These are phyloP conservation scores for Onthophagus taurus DNA, from an alignment of 1,140 invertebrate species.

Conservation along the genomic window DNA sequence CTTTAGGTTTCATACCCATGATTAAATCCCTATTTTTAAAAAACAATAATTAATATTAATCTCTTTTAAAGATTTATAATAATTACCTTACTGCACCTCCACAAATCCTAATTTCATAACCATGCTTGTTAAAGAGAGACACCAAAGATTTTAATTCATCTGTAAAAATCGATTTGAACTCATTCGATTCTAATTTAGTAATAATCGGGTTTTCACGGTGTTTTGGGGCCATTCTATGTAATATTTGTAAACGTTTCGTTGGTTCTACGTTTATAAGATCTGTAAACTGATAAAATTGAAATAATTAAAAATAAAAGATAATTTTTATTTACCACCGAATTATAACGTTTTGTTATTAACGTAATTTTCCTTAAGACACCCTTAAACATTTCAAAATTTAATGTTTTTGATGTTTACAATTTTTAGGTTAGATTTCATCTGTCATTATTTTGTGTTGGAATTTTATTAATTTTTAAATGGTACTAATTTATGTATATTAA, in stretches of 20 bases:
- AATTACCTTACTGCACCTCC: constrained; percentile 79
- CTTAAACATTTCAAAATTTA: background rate
- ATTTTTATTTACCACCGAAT: background rate
- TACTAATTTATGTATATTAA: too few species aligned
- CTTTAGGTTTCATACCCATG: constrained; percentile 73
- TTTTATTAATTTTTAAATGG: too few species aligned
- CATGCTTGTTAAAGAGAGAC: constrained; percentile 68
- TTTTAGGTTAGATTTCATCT: background rate
- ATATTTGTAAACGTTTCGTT: constrained; percentile 12
- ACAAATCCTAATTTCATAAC: constrained; percentile 83
- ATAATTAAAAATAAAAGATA: background rate
- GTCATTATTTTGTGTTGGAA: too few species aligned
- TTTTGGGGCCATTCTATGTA: constrained; percentile 36
- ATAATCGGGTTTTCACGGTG: constrained; percentile 56
- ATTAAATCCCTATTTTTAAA: constrained; percentile 71
- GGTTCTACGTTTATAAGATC: background rate
- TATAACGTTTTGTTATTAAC: background rate
- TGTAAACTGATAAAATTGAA: background rate
- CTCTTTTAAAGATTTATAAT: constrained; percentile 1
- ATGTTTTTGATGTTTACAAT: background rate
- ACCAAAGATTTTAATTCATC: constrained; percentile 62
- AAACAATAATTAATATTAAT: background rate
- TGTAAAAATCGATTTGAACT: constrained; percentile 77
- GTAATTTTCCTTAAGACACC: background rate
- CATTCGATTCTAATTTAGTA: constrained; percentile 54